phyloP scores from a whole-genome alignment of 2,888 invertebrate genomes.

The Melieria omissa region DNA sequence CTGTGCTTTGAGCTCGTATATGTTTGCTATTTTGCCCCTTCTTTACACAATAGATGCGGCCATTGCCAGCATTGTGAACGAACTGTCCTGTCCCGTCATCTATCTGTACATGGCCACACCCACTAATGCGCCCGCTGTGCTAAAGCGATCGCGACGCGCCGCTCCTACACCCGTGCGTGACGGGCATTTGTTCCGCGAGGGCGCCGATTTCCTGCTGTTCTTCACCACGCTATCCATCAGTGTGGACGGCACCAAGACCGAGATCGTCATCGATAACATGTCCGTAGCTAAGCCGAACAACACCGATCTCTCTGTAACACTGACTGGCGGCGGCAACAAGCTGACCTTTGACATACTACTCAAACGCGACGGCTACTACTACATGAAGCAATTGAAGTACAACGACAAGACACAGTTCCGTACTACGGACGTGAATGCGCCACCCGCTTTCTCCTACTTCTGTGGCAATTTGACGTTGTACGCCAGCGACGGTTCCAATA shows the following conservation, averaged over 20 bases:
- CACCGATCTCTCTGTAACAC: constrained; percentile 49
- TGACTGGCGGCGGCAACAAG: constrained; percentile 43
- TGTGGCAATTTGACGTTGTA: constrained; percentile 58
- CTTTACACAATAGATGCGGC: neutral
- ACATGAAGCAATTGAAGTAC: constrained; percentile 52
- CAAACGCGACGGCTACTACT: constrained; percentile 53
- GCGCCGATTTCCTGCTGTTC: constrained; percentile 54
- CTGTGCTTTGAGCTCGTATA: neutral
- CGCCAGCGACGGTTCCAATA: neutral
- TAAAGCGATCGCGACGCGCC: constrained; percentile 54
- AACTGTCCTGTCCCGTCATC: constrained; percentile 64
- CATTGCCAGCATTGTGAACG: constrained; percentile 69
- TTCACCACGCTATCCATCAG: constrained; percentile 44
- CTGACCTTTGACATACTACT: constrained; percentile 55
- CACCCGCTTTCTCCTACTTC: constrained; percentile 60
- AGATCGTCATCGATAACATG: constrained; percentile 41
- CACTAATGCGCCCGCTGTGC: constrained; percentile 41
- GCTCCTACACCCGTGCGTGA: constrained; percentile 43
- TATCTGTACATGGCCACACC: constrained; percentile 55
- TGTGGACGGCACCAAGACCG: neutral
- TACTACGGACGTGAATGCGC: constrained; percentile 52
- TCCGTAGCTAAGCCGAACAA: constrained; percentile 41
- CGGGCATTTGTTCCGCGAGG: constrained; percentile 44
- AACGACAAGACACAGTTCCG: constrained; percentile 43
- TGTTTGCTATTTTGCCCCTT: neutral